Evolutionary conservation across 2,888 invertebrate genomes (phyloP).

Genomic region (Perizoma flavofasciatum): DNA sequence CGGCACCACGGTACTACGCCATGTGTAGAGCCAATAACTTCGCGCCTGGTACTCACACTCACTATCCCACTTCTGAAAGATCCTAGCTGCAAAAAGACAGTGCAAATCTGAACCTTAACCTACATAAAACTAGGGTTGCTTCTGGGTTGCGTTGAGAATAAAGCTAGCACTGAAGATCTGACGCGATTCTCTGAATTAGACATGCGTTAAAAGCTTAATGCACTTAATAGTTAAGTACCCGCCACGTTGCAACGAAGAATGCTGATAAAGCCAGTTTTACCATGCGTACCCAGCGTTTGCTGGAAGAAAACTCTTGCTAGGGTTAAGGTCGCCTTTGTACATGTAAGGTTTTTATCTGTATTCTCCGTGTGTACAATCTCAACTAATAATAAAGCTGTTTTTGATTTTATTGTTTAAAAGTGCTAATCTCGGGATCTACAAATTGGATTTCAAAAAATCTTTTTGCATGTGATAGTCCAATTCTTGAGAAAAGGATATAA

Average conservation of each 20-base stretch:
- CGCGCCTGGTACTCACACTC: constrained; percentile 72
- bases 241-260: constrained; percentile 49
- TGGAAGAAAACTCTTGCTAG: too few species aligned
- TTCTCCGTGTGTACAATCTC: too few species aligned
- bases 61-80: constrained; percentile 62
- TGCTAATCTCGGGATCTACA: too few species aligned
- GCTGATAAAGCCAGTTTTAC: constrained; percentile 43
- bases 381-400: too few species aligned
- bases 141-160: constrained; percentile 24
- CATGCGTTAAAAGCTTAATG: constrained; percentile 80
- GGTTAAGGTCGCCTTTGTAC: too few species aligned
- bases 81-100: constrained; percentile 45
- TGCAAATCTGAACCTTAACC: constrained; percentile 44
- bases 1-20: constrained; percentile 1
- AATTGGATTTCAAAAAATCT: too few species aligned
- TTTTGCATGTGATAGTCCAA: too few species aligned
- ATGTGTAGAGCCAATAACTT: constrained; percentile 51
- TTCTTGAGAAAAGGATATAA: too few species aligned
- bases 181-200: constrained; percentile 69
- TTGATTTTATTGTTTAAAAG: too few species aligned
- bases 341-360: too few species aligned
- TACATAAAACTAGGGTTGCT: constrained; percentile 28
- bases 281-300: too few species aligned
- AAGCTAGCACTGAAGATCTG: constrained; percentile 43
- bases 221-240: constrained; percentile 68